Evolutionary conservation across 2,797 vertebrate species (phyloP).

Genomic region (Denticeps clupeoides): DNA sequence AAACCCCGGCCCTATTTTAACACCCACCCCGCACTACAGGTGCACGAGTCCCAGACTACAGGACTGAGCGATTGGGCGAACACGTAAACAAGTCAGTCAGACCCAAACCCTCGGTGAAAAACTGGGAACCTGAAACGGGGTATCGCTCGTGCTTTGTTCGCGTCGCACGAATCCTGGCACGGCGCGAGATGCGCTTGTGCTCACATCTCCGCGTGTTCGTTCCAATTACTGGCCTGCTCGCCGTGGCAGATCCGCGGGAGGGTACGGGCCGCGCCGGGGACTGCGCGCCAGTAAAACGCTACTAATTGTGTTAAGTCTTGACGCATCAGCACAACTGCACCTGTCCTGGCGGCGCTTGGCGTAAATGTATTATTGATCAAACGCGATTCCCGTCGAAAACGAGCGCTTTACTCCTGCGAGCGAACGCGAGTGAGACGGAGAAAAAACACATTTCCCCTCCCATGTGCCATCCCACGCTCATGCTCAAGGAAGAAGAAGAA

Average conservation of each 20-base stretch:
- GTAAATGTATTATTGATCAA: slow-evolving; percentile 55
- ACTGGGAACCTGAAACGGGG: too few species aligned
- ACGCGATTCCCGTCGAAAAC: slow-evolving; percentile 40
- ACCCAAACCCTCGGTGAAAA: background rate
- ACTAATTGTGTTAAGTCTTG: slow-evolving; percentile 49
- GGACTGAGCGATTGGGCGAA: background rate
- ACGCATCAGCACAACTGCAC: slow-evolving; percentile 49
- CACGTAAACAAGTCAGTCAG: background rate
- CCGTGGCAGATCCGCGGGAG: slow-evolving; percentile 32
- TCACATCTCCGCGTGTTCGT: slow-evolving; percentile 37
- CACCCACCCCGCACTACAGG: background rate
- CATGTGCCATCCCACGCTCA: too few species aligned
- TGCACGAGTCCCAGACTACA: too few species aligned
- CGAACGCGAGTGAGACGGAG: slow-evolving; percentile 14
- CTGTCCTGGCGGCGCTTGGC: slow-evolving; percentile 47
- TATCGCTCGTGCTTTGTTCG: background rate
- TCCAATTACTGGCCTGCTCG: slow-evolving; percentile 36
- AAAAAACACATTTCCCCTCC: slow-evolving; percentile 19
- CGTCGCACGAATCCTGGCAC: background rate
- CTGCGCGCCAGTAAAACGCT: slow-evolving; percentile 43
- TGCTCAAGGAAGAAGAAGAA: too few species aligned
- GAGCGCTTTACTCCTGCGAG: too few species aligned
- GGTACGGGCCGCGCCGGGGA: slow-evolving; percentile 33
- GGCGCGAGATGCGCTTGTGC: slow-evolving; percentile 3
- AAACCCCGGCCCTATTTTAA: too few species aligned